Base-by-base conservation (phyloP, 2,888 invertebrate species). In the Zhuqinia jingwanae region DNA sequence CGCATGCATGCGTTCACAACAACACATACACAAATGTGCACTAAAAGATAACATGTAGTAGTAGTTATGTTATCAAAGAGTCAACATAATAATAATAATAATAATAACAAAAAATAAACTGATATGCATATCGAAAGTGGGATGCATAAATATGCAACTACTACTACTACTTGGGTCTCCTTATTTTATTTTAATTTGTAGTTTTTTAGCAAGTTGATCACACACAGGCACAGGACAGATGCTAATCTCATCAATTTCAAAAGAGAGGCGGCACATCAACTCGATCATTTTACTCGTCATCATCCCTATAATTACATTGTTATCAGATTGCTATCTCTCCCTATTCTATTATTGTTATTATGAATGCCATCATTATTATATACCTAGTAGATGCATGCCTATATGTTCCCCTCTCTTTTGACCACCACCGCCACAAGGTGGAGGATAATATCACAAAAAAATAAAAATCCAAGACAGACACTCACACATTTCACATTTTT, bases 121-220 rank as follows among this genome's bases (percentile, higher is more conserved):
- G 36, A 42, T 65, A 10, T 17, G 10, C 17, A 65, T 42, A n/a
- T 8, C 53, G 65, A 22, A 47, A n/a, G n/a, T n/a, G n/a, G n/a
- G n/a, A n/a, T 70, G 47, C 45, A 45, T 47, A 47, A 22, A 70
- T 68, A 11, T 36, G 1, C 15, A n/a, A n/a, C n/a, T n/a, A n/a
- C n/a, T n/a, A n/a, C n/a, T n/a, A n/a, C n/a, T n/a, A n/a, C n/a
- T n/a, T n/a, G 25, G 70, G 22, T 47, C 22, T 68, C 25, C n/a
- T n/a, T n/a, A n/a, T n/a, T n/a, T n/a, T n/a, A 6, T n/a, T 63
- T 13, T 70, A 22, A 25, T 75, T 75, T 75, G 75, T 80, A 68
- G 79, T 80, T 68, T n/a, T n/a, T n/a, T n/a, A n/a, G 79, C 53
- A 80, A 80, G 79, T 80, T 80, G 79, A 80, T 80, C 79, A n/a